phyloP scores from a whole-genome alignment of 1,140 invertebrate genomes.

The Paralvinella palmiformis region DNA sequence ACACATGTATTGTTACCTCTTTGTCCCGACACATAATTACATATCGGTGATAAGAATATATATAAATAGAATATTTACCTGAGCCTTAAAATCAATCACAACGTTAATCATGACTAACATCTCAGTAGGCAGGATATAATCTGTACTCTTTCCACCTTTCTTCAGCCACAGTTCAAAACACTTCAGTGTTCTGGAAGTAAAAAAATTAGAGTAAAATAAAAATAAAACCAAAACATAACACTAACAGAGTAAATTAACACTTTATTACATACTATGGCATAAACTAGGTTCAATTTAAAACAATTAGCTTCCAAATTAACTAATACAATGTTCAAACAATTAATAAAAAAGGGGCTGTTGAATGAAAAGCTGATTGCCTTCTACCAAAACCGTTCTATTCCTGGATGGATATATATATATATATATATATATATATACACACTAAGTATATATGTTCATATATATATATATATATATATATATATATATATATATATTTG shows the following conservation, averaged over 20 bases:
- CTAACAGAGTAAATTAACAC: not conserved
- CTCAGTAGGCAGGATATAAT: conserved; percentile 95
- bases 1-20: no score
- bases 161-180: conserved; percentile 85
- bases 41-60: no score
- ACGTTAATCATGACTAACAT: conserved; percentile 99
- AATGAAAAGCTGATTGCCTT: no score
- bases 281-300: conserved; percentile 1
- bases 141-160: conserved; percentile 87
- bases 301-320: no score
- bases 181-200: conserved; percentile 51
- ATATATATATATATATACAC: no score
- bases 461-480: not conserved
- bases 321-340: no score
- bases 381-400: no score
- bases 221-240: not conserved
- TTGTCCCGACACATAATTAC: no score
- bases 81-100: conserved; percentile 63
- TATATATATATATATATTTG: not conserved
- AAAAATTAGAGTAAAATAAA: not conserved
- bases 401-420: no score
- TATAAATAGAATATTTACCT: conserved; percentile 61
- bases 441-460: not conserved
- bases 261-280: not conserved
- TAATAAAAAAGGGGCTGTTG: no score